Evolutionary conservation across 2,888 invertebrate genomes (phyloP).

Genomic region (Tillus elongatus): DNA sequence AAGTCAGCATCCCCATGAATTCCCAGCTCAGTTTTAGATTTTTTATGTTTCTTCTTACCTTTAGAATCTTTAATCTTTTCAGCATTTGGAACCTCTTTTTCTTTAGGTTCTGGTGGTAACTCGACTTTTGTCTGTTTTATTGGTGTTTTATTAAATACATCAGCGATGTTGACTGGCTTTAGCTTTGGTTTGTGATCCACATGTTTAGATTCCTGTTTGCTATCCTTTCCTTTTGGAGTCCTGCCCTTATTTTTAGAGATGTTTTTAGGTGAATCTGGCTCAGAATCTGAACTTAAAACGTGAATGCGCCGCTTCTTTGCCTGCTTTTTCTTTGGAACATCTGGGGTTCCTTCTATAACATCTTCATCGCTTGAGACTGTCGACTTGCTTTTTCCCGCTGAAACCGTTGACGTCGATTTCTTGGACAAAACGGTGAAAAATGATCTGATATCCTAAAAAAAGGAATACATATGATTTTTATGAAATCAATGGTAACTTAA

Average conservation of each 20-base stretch:
- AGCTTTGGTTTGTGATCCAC: constrained; percentile 25
- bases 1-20: constrained; percentile 63
- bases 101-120: constrained; percentile 15
- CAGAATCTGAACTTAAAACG: constrained; percentile 26
- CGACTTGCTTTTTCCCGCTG: constrained; percentile 36
- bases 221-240: constrained; percentile 26
- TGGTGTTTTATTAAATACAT: constrained; percentile 54
- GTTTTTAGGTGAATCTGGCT: constrained; percentile 19
- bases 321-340: no score
- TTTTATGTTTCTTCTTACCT: constrained; percentile 27
- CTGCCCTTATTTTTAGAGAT: constrained; percentile 16
- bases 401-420: constrained; percentile 23
- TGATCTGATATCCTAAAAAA: constrained; percentile 55
- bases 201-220: constrained; percentile 9
- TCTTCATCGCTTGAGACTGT: constrained; percentile 50
- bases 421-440: constrained; percentile 44
- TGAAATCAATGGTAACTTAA: not conserved
- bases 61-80: constrained; percentile 18
- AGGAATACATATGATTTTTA: not conserved
- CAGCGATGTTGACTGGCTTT: constrained; percentile 43
- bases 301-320: constrained; percentile 5
- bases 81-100: constrained; percentile 18
- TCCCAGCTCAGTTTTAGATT: constrained; percentile 36
- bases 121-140: constrained; percentile 46
- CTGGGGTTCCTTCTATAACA: constrained; percentile 49